Conservation (phyloP, 2,797 vertebrate genomes). For the Phaenicophaeus curvirostris region DNA sequence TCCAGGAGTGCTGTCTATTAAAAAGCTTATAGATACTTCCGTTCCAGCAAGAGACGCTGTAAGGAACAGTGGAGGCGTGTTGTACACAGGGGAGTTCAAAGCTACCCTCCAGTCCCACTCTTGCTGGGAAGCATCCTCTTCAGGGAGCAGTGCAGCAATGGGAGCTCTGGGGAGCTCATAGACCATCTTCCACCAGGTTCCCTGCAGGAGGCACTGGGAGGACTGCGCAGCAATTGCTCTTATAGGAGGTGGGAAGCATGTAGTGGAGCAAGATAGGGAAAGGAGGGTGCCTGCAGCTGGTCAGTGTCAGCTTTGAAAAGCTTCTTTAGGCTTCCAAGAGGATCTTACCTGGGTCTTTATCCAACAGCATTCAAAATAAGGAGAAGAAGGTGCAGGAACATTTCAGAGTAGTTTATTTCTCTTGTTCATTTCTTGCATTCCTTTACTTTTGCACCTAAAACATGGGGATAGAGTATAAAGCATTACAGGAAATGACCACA, state of each 20-base stretch:
- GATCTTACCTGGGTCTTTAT: not conserved
- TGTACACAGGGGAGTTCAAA: not conserved
- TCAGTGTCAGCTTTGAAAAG: not conserved
- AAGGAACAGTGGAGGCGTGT: not conserved
- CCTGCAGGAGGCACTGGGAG: not conserved
- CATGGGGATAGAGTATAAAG: conserved; percentile 60
- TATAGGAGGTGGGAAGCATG: not conserved
- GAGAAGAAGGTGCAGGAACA: not conserved
- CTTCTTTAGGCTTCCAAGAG: not conserved
- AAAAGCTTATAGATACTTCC: conserved; percentile 53
- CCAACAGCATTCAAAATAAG: not conserved
- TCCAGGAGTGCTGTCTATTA: conserved; percentile 49
- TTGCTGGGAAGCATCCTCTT: not conserved
- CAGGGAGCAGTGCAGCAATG: not conserved
- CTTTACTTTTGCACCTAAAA: conserved; percentile 69
- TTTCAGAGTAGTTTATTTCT: not conserved
- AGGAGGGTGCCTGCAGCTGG: not conserved
- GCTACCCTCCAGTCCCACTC: not conserved
- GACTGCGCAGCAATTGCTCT: not conserved
- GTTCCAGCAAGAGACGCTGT: conserved; percentile 23
- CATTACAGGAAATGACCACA: conserved; percentile 74
- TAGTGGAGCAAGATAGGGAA: not conserved
- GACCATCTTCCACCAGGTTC: not conserved
- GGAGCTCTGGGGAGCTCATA: not conserved
- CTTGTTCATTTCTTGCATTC: conserved; percentile 21